Conservation (phyloP, 2,888 invertebrate species). For the Oxyteleia sp. region DNA sequence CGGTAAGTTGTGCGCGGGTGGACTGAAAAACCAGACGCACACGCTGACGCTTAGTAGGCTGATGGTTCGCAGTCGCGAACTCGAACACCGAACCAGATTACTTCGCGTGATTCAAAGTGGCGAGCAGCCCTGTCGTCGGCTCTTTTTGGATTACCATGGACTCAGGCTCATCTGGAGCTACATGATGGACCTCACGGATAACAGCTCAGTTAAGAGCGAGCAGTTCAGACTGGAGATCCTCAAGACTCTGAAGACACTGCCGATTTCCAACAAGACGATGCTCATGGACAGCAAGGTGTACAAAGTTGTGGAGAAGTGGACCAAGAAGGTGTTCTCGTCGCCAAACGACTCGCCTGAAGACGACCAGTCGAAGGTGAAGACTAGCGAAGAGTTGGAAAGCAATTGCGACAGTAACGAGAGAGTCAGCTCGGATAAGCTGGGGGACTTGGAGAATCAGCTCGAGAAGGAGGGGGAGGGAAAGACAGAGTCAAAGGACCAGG, state of each 20-base stretch:
- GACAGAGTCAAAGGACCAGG: conserved; percentile 76
- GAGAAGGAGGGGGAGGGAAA: conserved; percentile 77
- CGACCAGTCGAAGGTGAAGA: conserved; percentile 80
- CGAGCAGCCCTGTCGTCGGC: conserved; percentile 93
- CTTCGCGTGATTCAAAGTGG: conserved; percentile 93
- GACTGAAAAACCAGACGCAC: conserved; percentile 96
- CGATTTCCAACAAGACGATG: conserved; percentile 97
- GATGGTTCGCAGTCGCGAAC: conserved; percentile 96
- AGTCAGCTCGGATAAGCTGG: conserved; percentile 64
- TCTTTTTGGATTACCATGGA: conserved; percentile 98
- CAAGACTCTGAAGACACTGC: conserved; percentile 94
- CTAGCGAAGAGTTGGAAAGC: conserved; percentile 78
- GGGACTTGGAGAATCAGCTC: conserved; percentile 73
- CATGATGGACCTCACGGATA: conserved; percentile 92
- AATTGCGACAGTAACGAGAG: conserved; percentile 81
- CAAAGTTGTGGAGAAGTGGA: conserved; percentile 95
- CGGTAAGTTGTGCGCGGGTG: conserved; percentile 92
- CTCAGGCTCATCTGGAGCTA: conserved; percentile 96
- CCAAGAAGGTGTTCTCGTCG: conserved; percentile 86
- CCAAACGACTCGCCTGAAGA: conserved; percentile 84
- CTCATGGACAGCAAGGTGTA: conserved; percentile 97
- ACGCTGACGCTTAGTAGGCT: conserved; percentile 96
- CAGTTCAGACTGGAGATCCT: conserved; percentile 90
- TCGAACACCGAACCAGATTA: conserved; percentile 92
- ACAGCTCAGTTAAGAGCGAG: conserved; percentile 87